Percentiles rank a stretch among this genome's conserved stretches.
phyloP scores from a whole-genome alignment of 2,113 vertebrate genomes.

The Phalacrocorax carbo region DNA sequence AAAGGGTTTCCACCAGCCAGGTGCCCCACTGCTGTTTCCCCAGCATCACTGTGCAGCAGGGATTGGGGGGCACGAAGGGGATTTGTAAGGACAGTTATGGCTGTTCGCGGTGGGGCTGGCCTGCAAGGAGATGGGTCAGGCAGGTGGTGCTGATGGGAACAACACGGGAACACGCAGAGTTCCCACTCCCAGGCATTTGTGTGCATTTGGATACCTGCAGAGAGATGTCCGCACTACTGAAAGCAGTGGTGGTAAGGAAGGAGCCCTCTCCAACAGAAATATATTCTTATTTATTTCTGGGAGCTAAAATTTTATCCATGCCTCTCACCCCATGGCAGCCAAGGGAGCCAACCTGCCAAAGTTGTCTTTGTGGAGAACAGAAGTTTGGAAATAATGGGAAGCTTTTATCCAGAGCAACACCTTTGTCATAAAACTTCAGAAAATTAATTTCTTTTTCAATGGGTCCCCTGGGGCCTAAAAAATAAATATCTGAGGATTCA shows the following conservation, averaged over 20 bases:
- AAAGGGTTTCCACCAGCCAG: rapidly evolving
- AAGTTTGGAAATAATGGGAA: background rate
- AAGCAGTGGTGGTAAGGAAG: background rate
- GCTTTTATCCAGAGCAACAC: conserved; percentile 41
- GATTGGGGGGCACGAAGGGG: rapidly evolving
- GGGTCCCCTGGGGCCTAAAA: conserved; percentile 37
- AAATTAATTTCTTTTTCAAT: conserved; percentile 17
- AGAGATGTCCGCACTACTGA: background rate
- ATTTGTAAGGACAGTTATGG: background rate
- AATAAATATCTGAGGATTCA: conserved; percentile 62
- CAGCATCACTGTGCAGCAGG: background rate
- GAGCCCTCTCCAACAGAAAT: background rate
- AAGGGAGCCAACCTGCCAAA: background rate
- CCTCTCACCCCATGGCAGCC: background rate
- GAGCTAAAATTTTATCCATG: background rate
- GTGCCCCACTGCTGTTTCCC: background rate
- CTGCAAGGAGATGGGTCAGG: background rate
- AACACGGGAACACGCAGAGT: background rate
- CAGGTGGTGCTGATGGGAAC: background rate
- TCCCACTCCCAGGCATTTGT: background rate
- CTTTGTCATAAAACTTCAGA: conserved; percentile 56
- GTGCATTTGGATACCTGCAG: background rate
- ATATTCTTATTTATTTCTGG: background rate
- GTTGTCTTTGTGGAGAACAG: background rate
- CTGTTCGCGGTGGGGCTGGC: background rate